Conservation (phyloP, 2,888 invertebrate genomes). For the Saturnia japonica region DNA sequence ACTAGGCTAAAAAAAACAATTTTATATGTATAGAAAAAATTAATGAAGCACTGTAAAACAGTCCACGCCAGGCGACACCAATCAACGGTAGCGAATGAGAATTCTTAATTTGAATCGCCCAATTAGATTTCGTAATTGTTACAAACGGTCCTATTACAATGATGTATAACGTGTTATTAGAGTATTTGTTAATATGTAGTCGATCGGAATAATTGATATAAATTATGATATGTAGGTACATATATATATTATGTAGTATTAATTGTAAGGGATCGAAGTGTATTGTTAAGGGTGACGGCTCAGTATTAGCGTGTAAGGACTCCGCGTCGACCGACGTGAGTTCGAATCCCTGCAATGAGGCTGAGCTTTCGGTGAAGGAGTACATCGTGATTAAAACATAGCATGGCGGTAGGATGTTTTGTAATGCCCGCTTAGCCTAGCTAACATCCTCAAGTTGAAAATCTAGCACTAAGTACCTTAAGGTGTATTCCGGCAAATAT, state of each 20-base stretch:
- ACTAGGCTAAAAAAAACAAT: not conserved
- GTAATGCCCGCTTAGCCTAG: no score
- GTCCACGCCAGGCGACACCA: conserved; percentile 48
- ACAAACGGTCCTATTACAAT: conserved; percentile 26
- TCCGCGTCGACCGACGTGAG: no score
- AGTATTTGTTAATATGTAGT: conserved; percentile 29
- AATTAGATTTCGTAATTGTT: conserved; percentile 54
- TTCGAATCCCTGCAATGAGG: no score
- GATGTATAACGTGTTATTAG: conserved; percentile 29
- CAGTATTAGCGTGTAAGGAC: no score
- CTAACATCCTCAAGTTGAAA: no score
- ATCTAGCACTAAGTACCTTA: no score
- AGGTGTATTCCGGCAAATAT: no score
- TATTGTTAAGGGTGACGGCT: no score
- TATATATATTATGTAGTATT: not conserved
- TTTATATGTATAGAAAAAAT: not conserved
- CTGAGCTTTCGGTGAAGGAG: no score
- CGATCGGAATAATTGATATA: conserved; percentile 34
- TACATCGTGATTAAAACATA: no score
- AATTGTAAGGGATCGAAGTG: not conserved
- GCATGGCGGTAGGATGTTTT: no score
- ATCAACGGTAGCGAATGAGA: conserved; percentile 40
- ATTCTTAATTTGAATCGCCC: conserved; percentile 58
- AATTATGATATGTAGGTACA: conserved; percentile 27
- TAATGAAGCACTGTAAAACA: conserved; percentile 31